These are phyloP conservation scores for Eciton burchellii DNA, from an alignment of 1,140 invertebrate species.

Conservation along the genomic window DNA sequence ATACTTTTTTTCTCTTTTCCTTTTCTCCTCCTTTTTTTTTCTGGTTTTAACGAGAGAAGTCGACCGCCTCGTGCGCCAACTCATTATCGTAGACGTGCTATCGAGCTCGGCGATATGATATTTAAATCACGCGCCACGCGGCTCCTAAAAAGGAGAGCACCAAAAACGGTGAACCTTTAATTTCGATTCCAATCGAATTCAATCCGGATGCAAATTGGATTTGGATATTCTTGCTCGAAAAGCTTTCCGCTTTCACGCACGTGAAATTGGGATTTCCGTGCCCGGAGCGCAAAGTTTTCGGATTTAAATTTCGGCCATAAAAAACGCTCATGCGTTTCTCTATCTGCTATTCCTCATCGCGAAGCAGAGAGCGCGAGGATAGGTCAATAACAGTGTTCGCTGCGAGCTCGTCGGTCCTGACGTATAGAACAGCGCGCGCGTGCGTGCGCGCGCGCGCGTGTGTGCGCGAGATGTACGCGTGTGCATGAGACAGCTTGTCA, in stretches of 20 bases:
- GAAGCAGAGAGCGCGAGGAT: background rate
- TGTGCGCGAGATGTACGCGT: background rate
- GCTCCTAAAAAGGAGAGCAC: background rate
- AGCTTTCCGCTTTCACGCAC: background rate
- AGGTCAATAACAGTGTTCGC: conserved; percentile 29
- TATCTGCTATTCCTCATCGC: background rate
- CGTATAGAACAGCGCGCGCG: background rate
- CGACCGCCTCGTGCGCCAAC: conserved; percentile 15
- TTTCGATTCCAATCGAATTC: conserved; percentile 28
- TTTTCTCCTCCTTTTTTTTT: too few relatives aligned
- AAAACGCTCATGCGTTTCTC: background rate
- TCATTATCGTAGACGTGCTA: conserved; percentile 30
- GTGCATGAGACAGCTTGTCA: conserved; percentile 23
- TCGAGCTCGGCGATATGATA: conserved; percentile 32
- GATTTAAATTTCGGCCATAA: background rate
- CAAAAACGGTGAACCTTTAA: background rate
- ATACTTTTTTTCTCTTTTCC: too few relatives aligned
- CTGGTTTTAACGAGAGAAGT: conserved; percentile 6
- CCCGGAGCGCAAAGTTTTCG: background rate
- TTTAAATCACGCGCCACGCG: background rate
- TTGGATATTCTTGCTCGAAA: background rate
- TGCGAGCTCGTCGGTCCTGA: conserved; percentile 21
- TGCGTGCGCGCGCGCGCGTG: background rate
- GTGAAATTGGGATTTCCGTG: conserved; percentile 10
- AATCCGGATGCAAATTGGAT: conserved; percentile 35